These are phyloP conservation scores for Carposina sasakii DNA, from an alignment of 1,140 invertebrate genomes.

Conservation along the genomic window DNA sequence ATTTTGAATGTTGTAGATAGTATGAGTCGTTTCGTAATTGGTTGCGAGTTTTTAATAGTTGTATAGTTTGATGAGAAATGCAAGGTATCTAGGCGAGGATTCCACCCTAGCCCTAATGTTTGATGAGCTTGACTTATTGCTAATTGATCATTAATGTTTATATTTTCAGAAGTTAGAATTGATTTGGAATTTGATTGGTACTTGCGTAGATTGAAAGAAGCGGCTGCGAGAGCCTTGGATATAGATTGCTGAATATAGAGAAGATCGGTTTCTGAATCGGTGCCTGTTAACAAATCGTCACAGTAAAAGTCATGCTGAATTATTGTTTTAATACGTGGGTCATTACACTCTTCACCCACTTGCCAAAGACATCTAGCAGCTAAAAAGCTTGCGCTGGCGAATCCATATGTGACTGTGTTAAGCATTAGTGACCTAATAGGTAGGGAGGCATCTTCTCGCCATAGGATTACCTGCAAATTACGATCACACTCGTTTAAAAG, in stretches of 20 bases:
- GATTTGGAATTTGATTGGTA: background rate
- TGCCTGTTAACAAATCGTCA: background rate
- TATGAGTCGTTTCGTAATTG: too few relatives aligned
- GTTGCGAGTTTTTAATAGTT: too few relatives aligned
- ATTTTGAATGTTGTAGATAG: background rate
- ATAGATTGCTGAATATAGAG: background rate
- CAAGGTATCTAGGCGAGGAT: background rate
- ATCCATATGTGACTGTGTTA: background rate
- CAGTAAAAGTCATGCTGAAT: background rate
- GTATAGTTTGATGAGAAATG: background rate
- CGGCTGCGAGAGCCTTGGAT: background rate
- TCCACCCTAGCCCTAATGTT: background rate
- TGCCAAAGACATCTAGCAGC: background rate
- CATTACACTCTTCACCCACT: background rate
- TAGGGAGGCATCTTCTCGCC: background rate
- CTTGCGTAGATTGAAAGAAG: background rate
- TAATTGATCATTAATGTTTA: background rate
- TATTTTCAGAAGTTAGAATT: background rate
- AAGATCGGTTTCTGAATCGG: background rate
- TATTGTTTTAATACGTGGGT: background rate
- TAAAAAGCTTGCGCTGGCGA: conserved; percentile 1
- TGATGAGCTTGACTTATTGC: background rate
- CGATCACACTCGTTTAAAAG: background rate
- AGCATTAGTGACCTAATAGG: background rate
- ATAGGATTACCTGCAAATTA: background rate